Evolutionary conservation across 2,113 vertebrate species (phyloP), one percentile per base, ranked within the genome.

Genomic region (Bos indicus): DNA sequence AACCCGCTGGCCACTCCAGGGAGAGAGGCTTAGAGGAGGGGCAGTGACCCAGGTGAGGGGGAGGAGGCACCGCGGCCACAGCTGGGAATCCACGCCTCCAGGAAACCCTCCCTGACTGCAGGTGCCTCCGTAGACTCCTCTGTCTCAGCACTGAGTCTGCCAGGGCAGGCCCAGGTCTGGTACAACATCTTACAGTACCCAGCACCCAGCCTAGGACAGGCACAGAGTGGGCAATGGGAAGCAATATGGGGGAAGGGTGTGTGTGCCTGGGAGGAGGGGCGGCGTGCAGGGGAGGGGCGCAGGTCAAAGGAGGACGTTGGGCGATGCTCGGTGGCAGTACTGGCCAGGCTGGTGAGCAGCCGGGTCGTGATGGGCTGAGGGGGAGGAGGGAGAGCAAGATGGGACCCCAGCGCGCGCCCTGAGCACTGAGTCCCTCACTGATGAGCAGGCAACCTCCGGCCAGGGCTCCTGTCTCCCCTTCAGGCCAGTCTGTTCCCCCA

Each of bases 81-180:
- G 74, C 33, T 52, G 57, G 19, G 15, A 23, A 21, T 33, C 36
- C n/a, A 46, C 15, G 10, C 56, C 43, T 93, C 92, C 78, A 78
- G 89, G 93, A 97, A 97, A 83, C 51, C 54, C 84, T 95, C 82
- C 82, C 17, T 92, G 93, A 96, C 33, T 95, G 28, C 82, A 89
- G 25, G 25, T 40, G 2, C 21, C 91, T 78, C 64, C 30, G 77
- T 21, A 57, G 95, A 56, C 15, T n/a, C 64, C 21, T 13, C 28
- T 5, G 40, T 88, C 28, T 46, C 3, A 1, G 62, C 17, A 28
- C 19, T 23, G 1, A 28, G 36, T 71, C 88, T 51, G 30, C 26
- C 64, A 60, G 60, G 82, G 56, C 57, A 87, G 30, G 74, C 23
- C 30, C 48, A 15, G 25, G 46, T 82, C 54, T 88, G 71, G 40